Conservation (phyloP, 2,888 invertebrate species). For the Clistopyga incitator region DNA sequence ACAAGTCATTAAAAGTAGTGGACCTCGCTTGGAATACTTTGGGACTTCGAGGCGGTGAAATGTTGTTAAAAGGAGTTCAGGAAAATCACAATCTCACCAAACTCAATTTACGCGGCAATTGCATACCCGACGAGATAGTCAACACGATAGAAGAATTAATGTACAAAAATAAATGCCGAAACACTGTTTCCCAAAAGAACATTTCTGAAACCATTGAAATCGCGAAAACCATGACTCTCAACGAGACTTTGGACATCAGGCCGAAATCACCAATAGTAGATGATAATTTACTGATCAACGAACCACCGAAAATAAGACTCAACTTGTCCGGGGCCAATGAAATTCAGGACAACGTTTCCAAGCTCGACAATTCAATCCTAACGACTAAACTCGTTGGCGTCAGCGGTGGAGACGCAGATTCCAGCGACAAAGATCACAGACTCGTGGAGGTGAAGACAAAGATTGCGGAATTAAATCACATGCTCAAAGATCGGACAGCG, state of each 20-base stretch:
- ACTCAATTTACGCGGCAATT: conserved; percentile 81
- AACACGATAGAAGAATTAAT: conserved; percentile 75
- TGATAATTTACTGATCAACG: conserved; percentile 10
- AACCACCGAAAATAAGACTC: not conserved
- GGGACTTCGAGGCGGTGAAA: conserved; percentile 81
- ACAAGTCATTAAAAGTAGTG: conserved; percentile 78
- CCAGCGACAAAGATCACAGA: conserved; percentile 15
- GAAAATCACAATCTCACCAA: conserved; percentile 76
- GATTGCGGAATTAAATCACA: conserved; percentile 74
- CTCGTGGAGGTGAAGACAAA: conserved; percentile 63
- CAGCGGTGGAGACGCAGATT: conserved; percentile 33
- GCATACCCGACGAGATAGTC: conserved; percentile 81
- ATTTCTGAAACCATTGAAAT: conserved; percentile 62
- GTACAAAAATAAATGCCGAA: conserved; percentile 72
- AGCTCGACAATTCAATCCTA: conserved; percentile 25
- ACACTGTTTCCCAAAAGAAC: conserved; percentile 62
- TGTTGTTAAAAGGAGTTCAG: conserved; percentile 77
- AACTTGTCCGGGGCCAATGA: not conserved
- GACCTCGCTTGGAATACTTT: conserved; percentile 83
- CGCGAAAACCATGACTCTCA: conserved; percentile 50
- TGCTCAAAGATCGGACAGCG: conserved; percentile 75
- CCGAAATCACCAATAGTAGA: not conserved
- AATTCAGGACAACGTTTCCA: not conserved
- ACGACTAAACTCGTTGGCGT: conserved; percentile 23
- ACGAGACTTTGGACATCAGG: conserved; percentile 38